Base-by-base conservation (phyloP, 2,888 invertebrate species). In the Zaprionus bogoriensis region DNA sequence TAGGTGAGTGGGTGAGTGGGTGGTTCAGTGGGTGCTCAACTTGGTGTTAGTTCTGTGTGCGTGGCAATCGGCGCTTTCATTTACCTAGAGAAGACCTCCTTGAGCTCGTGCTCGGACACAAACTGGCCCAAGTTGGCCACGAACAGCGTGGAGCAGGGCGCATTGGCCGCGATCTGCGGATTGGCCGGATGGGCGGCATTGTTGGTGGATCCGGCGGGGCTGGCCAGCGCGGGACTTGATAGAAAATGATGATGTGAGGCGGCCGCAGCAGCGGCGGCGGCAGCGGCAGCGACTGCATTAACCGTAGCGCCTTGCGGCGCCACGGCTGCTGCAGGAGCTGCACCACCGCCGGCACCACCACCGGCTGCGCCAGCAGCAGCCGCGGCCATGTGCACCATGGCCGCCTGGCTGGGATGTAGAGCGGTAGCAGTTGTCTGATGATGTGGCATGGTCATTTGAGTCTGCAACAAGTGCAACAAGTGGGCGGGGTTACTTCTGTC, bases 121-220 rank as follows among this genome's bases (percentile, higher is more conserved):
- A 97, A 98, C 92, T 97, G 97, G 82, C 99, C 98, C 90, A 99
- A 94, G 92, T 99, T 99, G 89, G 99, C 99, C 90, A 99, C 98
- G 93, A 99, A 99, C 81, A 99, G 95, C 81, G 99, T 99, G 88
- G 98, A 98, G 93, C 98, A 98, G 85, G 98, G 98, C 83, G 96
- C 95, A 91, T 96, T 95, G 53, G 93, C 92, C 86, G 93, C 93
- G 77, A 92, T 91, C 67, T 92, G 92, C 80, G 92, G 92, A 74
- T 90, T 90, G 57, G 83, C 83, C 68, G 89, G 85, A 72, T 89
- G 89, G 59, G 85, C 78, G 72, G 94, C 93, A 84, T 90, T 91
- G 87, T 90, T 90, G 72, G 89, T 88, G 75, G 95, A 96, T 76
- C 96, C 96, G 73, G 89, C 90, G 84, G 97, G 97, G 92, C 96